Evolutionary conservation across 2,888 invertebrate species (phyloP).

Genomic region (Brenthis ino): DNA sequence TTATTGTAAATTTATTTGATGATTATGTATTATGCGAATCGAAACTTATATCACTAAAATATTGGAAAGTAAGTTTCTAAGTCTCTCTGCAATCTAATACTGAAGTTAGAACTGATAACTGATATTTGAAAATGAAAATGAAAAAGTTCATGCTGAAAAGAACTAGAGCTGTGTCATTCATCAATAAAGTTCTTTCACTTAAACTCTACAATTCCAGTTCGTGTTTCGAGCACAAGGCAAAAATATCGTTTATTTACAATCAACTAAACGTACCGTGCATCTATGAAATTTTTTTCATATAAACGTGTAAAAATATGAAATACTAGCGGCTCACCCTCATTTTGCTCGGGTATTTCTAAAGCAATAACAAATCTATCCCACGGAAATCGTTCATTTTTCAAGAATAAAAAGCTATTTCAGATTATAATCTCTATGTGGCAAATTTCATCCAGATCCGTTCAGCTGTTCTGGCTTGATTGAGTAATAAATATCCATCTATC

Average conservation of each 20-base stretch:
- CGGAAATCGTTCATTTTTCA: no score
- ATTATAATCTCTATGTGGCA: no score
- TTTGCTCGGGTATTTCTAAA: no score
- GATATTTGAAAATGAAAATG: conserved; percentile 14
- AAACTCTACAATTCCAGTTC: conserved; percentile 4
- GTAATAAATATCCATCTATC: no score
- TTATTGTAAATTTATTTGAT: no score
- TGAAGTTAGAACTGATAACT: background rate
- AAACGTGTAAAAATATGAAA: no score
- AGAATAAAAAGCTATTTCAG: no score
- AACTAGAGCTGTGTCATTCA: conserved; percentile 9
- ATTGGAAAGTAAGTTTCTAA: background rate
- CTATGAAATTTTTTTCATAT: no score
- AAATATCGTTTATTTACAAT: conserved; percentile 5
- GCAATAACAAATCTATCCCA: no score
- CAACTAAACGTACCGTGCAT: background rate
- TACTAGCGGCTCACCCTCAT: no score
- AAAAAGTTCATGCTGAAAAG: conserved; percentile 5
- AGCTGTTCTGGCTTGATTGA: no score
- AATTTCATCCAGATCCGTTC: no score
- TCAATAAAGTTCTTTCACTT: conserved; percentile 14
- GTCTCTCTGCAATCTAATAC: background rate
- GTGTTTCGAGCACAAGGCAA: conserved; percentile 10
- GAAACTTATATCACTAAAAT: background rate
- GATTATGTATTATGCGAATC: background rate